Percentiles rank a stretch among this genome's conserved stretches.
These are phyloP conservation scores for Ptychoptera albimana DNA, from an alignment of 2,888 invertebrate species.

Conservation along the genomic window DNA sequence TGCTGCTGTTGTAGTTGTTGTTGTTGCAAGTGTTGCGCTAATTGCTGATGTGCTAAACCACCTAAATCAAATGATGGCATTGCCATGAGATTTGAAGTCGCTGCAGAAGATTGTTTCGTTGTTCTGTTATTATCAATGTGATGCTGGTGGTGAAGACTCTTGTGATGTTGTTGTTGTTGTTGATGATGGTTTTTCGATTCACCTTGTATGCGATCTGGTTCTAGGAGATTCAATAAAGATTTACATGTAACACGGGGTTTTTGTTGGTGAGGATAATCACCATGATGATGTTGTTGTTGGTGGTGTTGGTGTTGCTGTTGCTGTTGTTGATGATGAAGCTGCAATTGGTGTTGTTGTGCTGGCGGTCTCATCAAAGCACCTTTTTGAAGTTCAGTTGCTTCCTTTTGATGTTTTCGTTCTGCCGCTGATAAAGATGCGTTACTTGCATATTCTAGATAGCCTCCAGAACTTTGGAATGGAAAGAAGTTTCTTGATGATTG, in stretches of 20 bases:
- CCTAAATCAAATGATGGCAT: conserved; percentile 22
- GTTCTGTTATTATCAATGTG: conserved; percentile 17
- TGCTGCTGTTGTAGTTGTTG: conserved; percentile 16
- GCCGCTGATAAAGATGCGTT: conserved; percentile 12
- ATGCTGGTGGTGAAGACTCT: conserved; percentile 24
- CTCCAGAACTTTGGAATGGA: too few species aligned
- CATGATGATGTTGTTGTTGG: conserved; percentile 30
- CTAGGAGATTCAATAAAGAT: conserved; percentile 42
- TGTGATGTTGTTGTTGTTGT: neutral
- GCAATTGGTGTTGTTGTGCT: conserved; percentile 25
- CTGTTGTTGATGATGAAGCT: conserved; percentile 20
- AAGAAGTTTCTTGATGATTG: neutral
- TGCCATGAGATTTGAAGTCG: conserved; percentile 20
- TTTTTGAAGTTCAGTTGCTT: neutral
- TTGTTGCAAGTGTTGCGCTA: conserved; percentile 15
- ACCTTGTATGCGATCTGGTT: conserved; percentile 27
- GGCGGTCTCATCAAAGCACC: conserved; percentile 16
- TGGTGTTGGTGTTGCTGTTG: conserved; percentile 31
- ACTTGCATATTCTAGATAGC: too few species aligned
- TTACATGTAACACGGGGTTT: conserved; percentile 45
- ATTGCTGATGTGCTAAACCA: conserved; percentile 17
- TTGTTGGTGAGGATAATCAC: conserved; percentile 28
- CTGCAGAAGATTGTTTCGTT: conserved; percentile 22
- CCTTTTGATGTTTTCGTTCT: too few species aligned
- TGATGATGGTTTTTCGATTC: conserved; percentile 9